Percentiles rank a stretch among this genome's conserved stretches.
Evolutionary conservation across 2,113 vertebrate genomes (phyloP).

Genomic region (Hippolais icterina): DNA sequence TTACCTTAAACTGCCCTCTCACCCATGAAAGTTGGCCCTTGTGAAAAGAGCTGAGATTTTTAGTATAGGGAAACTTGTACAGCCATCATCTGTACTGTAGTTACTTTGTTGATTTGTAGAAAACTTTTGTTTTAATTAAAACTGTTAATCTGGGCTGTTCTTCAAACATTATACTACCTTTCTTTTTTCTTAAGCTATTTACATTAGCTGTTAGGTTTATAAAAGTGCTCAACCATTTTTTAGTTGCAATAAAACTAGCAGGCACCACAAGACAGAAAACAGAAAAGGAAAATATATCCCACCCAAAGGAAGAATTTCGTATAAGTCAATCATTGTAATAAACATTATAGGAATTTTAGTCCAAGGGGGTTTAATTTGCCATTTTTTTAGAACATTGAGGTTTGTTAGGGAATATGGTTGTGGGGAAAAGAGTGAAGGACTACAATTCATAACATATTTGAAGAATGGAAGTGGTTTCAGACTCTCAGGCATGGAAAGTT

Average conservation of each 20-base stretch:
- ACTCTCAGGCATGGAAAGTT: background rate
- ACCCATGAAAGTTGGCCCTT: background rate
- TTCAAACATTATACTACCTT: background rate
- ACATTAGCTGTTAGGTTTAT: background rate
- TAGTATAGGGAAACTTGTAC: background rate
- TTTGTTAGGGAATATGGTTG: background rate
- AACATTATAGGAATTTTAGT: background rate
- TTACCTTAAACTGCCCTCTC: background rate
- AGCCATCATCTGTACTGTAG: background rate
- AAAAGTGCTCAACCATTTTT: background rate
- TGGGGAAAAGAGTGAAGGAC: background rate
- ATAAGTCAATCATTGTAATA: background rate
- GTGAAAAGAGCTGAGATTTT: background rate
- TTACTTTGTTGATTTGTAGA: background rate
- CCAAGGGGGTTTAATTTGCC: background rate
- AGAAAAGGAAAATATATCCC: background rate
- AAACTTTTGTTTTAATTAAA: background rate
- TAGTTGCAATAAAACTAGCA: slow-evolving; percentile 4
- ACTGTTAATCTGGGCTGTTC: background rate
- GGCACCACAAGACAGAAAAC: background rate
- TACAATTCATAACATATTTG: background rate
- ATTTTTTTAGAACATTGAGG: background rate
- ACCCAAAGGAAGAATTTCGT: background rate
- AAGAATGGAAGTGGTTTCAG: background rate
- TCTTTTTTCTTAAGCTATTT: background rate